Conservation (phyloP, 2,797 vertebrate genomes). For the Hozukius guyotensis region DNA sequence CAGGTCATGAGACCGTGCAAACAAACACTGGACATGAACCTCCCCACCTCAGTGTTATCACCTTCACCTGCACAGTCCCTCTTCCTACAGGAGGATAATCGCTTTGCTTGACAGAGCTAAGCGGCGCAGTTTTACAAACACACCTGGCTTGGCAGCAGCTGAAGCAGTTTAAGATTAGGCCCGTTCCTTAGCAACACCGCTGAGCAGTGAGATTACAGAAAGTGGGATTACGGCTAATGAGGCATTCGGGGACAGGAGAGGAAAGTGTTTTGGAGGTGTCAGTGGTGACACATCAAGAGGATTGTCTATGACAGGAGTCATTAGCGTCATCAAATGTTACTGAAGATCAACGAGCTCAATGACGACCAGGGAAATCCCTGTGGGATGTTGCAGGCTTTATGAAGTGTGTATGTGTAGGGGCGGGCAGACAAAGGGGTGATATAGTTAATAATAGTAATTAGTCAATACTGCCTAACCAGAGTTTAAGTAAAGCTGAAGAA, state of each 20-base stretch:
- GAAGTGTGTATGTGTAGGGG: neutral
- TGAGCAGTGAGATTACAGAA: constrained; percentile 54
- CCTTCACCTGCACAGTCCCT: constrained; percentile 19
- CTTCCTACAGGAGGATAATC: constrained; percentile 38
- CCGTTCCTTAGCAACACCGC: constrained; percentile 66
- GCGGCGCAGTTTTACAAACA: constrained; percentile 39
- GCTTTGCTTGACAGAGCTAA: constrained; percentile 16
- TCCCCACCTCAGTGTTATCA: neutral
- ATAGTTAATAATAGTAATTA: too few relatives aligned
- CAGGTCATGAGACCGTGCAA: constrained; percentile 31
- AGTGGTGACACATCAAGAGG: constrained; percentile 27
- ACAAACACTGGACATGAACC: constrained; percentile 11
- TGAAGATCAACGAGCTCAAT: constrained; percentile 27
- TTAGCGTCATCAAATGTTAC: constrained; percentile 30
- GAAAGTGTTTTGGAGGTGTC: constrained; percentile 23
- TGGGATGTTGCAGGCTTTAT: constrained; percentile 13
- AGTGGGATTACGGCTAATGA: constrained; percentile 70
- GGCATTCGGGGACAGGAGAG: constrained; percentile 24
- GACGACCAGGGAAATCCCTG: constrained; percentile 9
- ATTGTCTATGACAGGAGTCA: constrained; percentile 42
- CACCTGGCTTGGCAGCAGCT: neutral
- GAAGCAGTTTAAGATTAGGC: constrained; percentile 50
- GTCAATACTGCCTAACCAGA: neutral
- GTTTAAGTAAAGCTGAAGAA: too few relatives aligned
- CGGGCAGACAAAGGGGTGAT: too few relatives aligned